phyloP scores from a whole-genome alignment of 1,140 invertebrate species.

The Drosophila neocordata region DNA sequence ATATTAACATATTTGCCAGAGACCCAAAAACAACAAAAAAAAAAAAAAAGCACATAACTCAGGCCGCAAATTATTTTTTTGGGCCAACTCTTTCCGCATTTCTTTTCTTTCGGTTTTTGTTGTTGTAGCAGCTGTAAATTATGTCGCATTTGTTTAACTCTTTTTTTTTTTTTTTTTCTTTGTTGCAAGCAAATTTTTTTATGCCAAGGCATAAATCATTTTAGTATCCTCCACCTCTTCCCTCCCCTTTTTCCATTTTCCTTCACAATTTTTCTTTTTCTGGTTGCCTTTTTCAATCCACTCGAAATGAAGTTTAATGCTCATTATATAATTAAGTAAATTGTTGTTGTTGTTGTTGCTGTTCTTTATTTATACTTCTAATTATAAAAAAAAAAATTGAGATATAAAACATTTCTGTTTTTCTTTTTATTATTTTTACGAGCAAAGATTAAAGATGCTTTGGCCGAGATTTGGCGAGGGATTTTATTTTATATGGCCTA shows the following conservation, averaged over 20 bases:
- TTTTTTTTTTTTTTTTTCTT: conserved; percentile 19
- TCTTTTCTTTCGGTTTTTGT: neutral
- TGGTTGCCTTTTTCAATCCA: no score
- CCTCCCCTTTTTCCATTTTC: neutral
- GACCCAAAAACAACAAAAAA: conserved; percentile 6
- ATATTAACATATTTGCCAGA: conserved; percentile 74
- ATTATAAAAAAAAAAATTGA: conserved; percentile 49
- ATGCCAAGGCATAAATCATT: conserved; percentile 46
- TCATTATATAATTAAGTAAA: conserved; percentile 71
- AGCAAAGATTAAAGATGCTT: conserved; percentile 27
- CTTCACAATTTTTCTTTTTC: no score
- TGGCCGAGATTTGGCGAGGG: conserved; percentile 24
- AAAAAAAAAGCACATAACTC: conserved; percentile 47
- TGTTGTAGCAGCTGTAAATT: conserved; percentile 52
- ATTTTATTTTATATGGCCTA: conserved; percentile 20
- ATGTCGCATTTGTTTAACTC: conserved; percentile 55
- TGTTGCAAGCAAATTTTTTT: conserved; percentile 41
- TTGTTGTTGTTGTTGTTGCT: conserved; percentile 5
- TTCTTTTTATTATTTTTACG: conserved; percentile 55
- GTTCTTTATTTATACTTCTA: conserved; percentile 39
- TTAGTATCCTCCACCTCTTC: conserved; percentile 3
- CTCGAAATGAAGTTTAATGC: conserved; percentile 42
- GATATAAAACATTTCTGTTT: no score
- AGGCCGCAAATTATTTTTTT: conserved; percentile 47
- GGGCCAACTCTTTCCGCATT: conserved; percentile 47